Evolutionary conservation across 2,888 invertebrate genomes (phyloP).

Genomic region (Morinoia aosen): DNA sequence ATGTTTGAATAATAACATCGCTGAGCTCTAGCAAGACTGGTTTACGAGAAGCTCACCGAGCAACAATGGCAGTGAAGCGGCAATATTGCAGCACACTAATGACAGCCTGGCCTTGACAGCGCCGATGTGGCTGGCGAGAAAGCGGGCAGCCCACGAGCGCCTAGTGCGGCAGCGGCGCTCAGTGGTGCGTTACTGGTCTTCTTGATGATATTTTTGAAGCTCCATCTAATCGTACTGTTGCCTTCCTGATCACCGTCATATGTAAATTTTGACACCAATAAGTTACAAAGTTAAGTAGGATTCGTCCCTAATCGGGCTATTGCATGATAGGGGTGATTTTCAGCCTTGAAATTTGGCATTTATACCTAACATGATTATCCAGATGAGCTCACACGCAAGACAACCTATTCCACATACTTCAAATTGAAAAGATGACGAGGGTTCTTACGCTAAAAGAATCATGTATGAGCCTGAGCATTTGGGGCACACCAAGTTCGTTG

Average conservation of each 20-base stretch:
- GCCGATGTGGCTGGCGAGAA: not conserved
- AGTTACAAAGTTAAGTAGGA: no score
- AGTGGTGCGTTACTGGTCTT: not conserved
- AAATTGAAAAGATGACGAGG: no score
- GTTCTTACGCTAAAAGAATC: no score
- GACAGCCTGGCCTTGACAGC: slow-evolving; percentile 9
- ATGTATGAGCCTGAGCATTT: no score
- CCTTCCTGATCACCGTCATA: not conserved
- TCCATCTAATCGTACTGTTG: not conserved
- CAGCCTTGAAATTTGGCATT: no score
- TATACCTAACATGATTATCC: no score
- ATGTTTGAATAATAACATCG: not conserved
- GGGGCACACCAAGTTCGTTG: no score
- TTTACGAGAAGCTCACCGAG: not conserved
- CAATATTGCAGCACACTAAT: not conserved
- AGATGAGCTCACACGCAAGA: no score
- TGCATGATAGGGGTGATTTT: no score
- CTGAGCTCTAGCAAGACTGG: not conserved
- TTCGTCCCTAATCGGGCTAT: no score
- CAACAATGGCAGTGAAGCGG: not conserved
- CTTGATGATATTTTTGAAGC: not conserved
- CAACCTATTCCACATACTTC: no score
- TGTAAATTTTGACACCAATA: not conserved
- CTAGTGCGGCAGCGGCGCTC: not conserved
- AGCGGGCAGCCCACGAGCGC: not conserved